phyloP scores from a whole-genome alignment of 2,888 invertebrate genomes.

The Beris chalybata region DNA sequence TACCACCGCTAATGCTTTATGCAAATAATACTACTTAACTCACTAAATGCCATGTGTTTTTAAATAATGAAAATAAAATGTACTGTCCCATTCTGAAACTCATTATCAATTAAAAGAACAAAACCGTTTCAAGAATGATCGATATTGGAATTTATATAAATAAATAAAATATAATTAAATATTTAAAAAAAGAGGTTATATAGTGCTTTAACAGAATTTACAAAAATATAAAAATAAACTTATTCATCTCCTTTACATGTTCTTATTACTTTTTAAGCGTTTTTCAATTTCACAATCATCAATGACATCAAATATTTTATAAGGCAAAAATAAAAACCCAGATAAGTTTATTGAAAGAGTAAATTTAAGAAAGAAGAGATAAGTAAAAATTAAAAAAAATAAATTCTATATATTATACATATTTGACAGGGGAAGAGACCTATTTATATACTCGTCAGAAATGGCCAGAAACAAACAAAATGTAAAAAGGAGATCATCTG shows the following conservation, averaged over 20 bases:
- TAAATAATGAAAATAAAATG: slow-evolving; percentile 3
- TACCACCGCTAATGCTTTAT: slow-evolving; percentile 28
- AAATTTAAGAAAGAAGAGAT: not conserved
- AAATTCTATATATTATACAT: no score
- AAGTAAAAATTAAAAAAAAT: not conserved
- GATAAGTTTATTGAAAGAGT: not conserved
- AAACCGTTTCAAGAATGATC: not conserved
- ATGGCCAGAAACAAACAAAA: no score
- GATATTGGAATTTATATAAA: not conserved
- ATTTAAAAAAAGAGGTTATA: slow-evolving; percentile 1
- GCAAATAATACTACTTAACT: no score
- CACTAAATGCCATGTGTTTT: not conserved
- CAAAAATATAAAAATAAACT: slow-evolving; percentile 4
- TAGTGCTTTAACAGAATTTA: slow-evolving; percentile 18
- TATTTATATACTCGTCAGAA: no score
- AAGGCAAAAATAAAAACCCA: not conserved
- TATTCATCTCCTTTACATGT: slow-evolving; percentile 1
- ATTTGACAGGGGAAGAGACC: no score
- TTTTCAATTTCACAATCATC: slow-evolving; percentile 13
- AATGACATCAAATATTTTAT: not conserved
- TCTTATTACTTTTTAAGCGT: slow-evolving; percentile 4
- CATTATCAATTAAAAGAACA: not conserved
- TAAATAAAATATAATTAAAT: not conserved
- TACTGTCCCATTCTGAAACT: not conserved
- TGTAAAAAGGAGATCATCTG: no score